A percentile compares a stretch with the other conserved stretches of the same genome.
Conservation (phyloP, 1,140 invertebrate species). For the Lethrus apterus region DNA sequence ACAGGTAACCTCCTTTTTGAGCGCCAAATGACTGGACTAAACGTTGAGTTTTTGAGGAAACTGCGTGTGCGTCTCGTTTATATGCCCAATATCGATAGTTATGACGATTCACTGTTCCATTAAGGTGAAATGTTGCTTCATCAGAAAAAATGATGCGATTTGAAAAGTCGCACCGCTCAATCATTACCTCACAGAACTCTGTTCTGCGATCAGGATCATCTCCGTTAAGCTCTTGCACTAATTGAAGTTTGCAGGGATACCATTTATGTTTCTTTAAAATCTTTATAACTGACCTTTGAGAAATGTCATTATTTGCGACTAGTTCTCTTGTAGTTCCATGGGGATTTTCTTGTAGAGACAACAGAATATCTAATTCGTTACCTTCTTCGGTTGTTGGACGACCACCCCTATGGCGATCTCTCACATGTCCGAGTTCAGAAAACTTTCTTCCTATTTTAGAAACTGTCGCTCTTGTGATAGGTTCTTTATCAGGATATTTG, state of each 20-base stretch:
- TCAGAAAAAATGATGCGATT: slow-evolving; percentile 7
- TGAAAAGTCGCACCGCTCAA: slow-evolving; percentile 9
- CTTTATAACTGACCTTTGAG: not conserved
- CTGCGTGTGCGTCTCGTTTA: too few species aligned
- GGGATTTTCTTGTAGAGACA: not conserved
- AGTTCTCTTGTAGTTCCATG: not conserved
- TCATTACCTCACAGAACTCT: slow-evolving; percentile 8
- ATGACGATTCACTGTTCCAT: too few species aligned
- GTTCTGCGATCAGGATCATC: slow-evolving; percentile 5
- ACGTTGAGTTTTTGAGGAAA: too few species aligned
- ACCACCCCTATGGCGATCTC: not conserved
- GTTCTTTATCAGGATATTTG: slow-evolving; percentile 7
- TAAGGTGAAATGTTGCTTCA: slow-evolving; percentile 11
- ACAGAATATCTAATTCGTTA: not conserved
- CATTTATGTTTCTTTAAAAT: slow-evolving; percentile 4
- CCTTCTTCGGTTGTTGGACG: not conserved
- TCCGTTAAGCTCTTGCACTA: slow-evolving; percentile 6
- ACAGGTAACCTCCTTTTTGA: too few species aligned
- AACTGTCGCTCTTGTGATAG: slow-evolving; percentile 5
- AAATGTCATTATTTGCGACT: not conserved
- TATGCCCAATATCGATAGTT: too few species aligned
- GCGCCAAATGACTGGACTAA: too few species aligned
- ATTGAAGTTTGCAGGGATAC: slow-evolving; percentile 3
- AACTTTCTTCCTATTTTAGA: slow-evolving; percentile 5
- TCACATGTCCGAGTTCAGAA: slow-evolving; percentile 1